These are phyloP conservation scores for Babylonia areolata DNA, from an alignment of 1,140 invertebrate species.

Conservation along the genomic window DNA sequence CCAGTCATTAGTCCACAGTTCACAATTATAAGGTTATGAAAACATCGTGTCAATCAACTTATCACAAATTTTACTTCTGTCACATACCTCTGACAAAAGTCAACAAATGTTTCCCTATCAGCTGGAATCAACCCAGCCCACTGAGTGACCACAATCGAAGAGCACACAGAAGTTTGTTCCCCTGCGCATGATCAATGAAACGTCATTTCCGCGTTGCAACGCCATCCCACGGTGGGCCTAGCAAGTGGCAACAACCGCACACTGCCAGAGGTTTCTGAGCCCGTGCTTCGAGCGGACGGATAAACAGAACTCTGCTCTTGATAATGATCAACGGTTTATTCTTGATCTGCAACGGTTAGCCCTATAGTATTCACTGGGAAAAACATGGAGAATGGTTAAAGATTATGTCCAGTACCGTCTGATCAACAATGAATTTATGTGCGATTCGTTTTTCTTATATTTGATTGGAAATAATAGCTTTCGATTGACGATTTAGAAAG, in stretches of 20 bases:
- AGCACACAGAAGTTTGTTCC: constrained; percentile 15
- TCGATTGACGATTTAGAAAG: constrained; percentile 25
- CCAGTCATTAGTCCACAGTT: neutral
- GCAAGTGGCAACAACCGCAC: constrained; percentile 30
- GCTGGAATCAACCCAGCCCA: neutral
- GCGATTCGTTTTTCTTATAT: constrained; percentile 28
- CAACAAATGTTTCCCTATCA: neutral
- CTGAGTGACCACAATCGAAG: neutral
- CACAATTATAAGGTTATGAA: neutral
- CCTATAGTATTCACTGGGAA: constrained; percentile 27
- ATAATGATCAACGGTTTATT: constrained; percentile 28
- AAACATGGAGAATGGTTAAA: constrained; percentile 49
- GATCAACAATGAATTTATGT: constrained; percentile 16
- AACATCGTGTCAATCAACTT: neutral
- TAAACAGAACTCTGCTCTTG: constrained; percentile 1
- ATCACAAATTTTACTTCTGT: neutral
- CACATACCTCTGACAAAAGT: neutral
- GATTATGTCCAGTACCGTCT: neutral
- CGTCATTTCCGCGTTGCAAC: constrained; percentile 35
- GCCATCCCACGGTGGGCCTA: constrained; percentile 25
- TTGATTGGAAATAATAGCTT: constrained; percentile 29
- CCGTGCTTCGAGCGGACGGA: constrained; percentile 15
- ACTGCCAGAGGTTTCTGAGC: constrained; percentile 23
- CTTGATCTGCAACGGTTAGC: constrained; percentile 23
- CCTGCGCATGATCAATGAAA: constrained; percentile 27